Evolutionary conservation across 1,140 invertebrate genomes (phyloP).

Genomic region (Sarcophaga bullata): DNA sequence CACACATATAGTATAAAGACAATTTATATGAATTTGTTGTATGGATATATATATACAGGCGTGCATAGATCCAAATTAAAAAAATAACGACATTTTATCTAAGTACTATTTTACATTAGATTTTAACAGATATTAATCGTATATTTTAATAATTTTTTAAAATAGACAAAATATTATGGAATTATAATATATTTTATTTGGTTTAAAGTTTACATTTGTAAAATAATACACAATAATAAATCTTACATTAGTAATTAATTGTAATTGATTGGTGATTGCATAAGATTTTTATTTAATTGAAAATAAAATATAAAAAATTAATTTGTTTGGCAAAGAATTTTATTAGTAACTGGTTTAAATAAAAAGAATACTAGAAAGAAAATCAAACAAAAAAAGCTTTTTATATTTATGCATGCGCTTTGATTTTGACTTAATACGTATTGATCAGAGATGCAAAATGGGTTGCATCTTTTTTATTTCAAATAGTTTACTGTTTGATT

Average conservation of each 20-base stretch:
- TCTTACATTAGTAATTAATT: not conserved
- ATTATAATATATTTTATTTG: not conserved
- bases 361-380: not conserved
- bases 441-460: too few species aligned
- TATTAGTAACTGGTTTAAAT: not conserved
- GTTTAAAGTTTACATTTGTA: not conserved
- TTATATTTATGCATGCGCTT: too few species aligned
- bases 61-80: not conserved
- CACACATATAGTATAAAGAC: not conserved
- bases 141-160: not conserved
- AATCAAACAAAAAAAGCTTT: too few species aligned
- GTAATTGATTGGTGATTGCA: not conserved
- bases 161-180: not conserved
- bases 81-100: not conserved
- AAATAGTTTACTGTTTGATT: too few species aligned
- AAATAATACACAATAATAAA: not conserved
- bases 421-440: too few species aligned
- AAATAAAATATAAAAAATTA: not conserved
- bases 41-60: not conserved
- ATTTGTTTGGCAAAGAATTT: slow-evolving; percentile 11
- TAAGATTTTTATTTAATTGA: not conserved
- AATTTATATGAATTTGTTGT: too few species aligned
- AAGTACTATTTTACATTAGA: not conserved
- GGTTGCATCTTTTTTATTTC: too few species aligned
- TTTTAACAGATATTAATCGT: not conserved